These are phyloP conservation scores for Oncopeltus fasciatus DNA, from an alignment of 1,140 invertebrate species.

Conservation along the genomic window DNA sequence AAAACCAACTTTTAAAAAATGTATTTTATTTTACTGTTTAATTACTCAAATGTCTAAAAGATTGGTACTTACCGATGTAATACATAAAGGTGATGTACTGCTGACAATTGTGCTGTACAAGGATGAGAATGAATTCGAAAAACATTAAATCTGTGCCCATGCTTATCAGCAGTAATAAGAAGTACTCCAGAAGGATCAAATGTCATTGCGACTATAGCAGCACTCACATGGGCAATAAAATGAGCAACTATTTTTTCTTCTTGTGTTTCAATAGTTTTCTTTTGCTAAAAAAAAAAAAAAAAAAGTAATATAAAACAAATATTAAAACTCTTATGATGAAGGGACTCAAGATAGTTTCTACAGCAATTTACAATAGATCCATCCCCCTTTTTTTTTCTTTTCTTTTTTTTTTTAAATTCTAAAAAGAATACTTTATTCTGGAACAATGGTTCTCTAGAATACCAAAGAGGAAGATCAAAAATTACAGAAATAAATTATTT, in stretches of 20 bases:
- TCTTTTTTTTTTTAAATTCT: too few species aligned
- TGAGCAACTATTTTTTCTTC: constrained; percentile 46
- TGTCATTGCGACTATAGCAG: constrained; percentile 74
- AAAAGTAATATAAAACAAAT: neutral
- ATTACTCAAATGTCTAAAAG: too few species aligned
- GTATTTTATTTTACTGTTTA: too few species aligned
- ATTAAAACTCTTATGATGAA: too few species aligned
- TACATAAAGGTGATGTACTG: constrained; percentile 92
- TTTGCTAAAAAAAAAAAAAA: constrained; percentile 21
- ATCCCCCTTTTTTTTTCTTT: too few species aligned
- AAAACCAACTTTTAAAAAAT: too few species aligned
- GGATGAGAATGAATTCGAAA: constrained; percentile 91
- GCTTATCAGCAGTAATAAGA: constrained; percentile 78
- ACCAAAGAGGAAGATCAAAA: too few species aligned
- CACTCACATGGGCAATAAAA: constrained; percentile 84
- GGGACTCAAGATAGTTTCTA: too few species aligned
- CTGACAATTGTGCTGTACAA: constrained; percentile 65
- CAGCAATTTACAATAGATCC: too few species aligned
- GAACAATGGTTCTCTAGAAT: too few species aligned
- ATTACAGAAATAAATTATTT: too few species aligned
- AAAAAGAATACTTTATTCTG: too few species aligned
- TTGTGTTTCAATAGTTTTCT: constrained; percentile 17
- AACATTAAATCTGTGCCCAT: constrained; percentile 92
- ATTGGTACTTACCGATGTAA: constrained; percentile 62
- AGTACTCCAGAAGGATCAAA: constrained; percentile 88